These are phyloP conservation scores for Athrips mouffetella DNA, from an alignment of 2,888 invertebrate genomes.

Conservation along the genomic window DNA sequence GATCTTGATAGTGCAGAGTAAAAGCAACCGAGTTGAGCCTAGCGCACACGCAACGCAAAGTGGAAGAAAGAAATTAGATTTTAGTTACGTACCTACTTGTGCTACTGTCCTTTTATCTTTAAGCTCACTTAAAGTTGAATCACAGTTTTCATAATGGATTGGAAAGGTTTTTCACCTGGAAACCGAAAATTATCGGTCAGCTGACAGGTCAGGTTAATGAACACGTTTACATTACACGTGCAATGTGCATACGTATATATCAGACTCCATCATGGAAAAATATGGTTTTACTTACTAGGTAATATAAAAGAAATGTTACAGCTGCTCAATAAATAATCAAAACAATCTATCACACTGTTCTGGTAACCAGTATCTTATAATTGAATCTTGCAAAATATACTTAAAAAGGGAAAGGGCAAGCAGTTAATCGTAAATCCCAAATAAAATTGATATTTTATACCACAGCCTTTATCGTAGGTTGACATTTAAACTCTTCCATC, in stretches of 20 bases:
- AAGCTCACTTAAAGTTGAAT: not conserved
- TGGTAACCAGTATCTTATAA: not conserved
- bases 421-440: not conserved
- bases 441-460: not conserved
- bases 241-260: no score
- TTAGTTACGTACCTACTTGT: not conserved
- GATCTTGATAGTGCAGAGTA: conserved; percentile 67
- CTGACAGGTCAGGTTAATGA: no score
- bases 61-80: not conserved
- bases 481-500: conserved; percentile 5
- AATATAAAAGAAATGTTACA: not conserved
- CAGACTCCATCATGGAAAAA: no score
- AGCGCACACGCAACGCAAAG: conserved; percentile 34
- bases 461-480: conserved; percentile 2
- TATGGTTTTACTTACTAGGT: no score
- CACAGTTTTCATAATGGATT: not conserved
- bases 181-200: not conserved
- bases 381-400: not conserved
- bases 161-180: not conserved
- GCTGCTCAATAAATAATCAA: not conserved
- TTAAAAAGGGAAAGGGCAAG: not conserved
- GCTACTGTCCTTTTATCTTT: not conserved
- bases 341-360: not conserved
- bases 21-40: conserved; percentile 45
- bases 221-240: no score